phyloP scores from a whole-genome alignment of 2,888 invertebrate species.

The Koerneria pararmatus region DNA sequence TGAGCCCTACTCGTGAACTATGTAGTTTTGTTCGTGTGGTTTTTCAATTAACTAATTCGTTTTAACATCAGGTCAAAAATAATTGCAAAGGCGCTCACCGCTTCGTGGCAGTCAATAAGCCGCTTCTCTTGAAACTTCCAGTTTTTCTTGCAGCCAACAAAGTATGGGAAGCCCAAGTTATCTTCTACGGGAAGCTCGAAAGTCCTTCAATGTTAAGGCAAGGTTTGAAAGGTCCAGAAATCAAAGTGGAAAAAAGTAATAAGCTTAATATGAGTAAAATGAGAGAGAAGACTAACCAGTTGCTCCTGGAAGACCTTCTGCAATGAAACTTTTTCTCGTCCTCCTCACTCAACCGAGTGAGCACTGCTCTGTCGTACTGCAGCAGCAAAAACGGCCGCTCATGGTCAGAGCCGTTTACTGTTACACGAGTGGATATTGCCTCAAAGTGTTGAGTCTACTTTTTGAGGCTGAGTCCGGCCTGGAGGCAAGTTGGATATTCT shows the following conservation, averaged over 20 bases:
- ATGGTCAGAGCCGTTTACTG: conserved; percentile 35
- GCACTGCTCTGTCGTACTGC: conserved; percentile 27
- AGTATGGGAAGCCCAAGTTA: conserved; percentile 32
- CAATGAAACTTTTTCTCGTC: not conserved
- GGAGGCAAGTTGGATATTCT: not conserved
- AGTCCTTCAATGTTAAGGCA: conserved; percentile 26
- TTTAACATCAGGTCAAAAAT: too few species aligned
- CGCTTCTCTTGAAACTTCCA: conserved; percentile 31
- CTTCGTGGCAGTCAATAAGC: conserved; percentile 29
- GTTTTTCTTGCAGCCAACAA: conserved; percentile 32
- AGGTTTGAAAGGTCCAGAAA: too few species aligned
- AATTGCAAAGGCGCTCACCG: too few species aligned
- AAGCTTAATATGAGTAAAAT: too few species aligned
- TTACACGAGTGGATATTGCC: conserved; percentile 41
- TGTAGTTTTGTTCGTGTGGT: too few species aligned
- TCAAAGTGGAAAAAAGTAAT: too few species aligned
- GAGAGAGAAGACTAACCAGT: too few species aligned
- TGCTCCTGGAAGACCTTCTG: not conserved
- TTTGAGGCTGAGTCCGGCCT: not conserved
- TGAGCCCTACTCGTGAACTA: too few species aligned
- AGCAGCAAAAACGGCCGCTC: conserved; percentile 27
- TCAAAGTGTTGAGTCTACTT: conserved; percentile 17
- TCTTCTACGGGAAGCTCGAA: conserved; percentile 27
- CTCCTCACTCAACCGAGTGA: conserved; percentile 4
- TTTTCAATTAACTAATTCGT: too few species aligned